Conservation (phyloP, 2,113 vertebrate genomes). For the Podilymbus podiceps region DNA sequence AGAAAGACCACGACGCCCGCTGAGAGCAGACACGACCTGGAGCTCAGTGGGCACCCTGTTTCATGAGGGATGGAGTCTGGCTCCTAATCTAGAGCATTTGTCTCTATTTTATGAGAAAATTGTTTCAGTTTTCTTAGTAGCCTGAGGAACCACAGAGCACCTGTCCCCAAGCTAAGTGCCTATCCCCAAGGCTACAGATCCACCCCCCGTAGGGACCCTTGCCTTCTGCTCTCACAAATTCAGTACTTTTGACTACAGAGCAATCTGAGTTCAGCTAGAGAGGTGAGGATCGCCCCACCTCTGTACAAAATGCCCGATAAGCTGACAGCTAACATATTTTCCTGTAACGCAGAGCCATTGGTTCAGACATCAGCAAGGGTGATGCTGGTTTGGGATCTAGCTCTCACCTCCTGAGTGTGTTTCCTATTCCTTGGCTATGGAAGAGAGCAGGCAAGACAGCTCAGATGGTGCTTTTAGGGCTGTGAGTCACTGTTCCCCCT, state of each 20-base stretch:
- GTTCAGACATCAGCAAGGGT: background rate
- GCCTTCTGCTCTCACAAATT: background rate
- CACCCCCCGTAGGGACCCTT: background rate
- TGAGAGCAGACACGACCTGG: background rate
- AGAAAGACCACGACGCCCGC: background rate
- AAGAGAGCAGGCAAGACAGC: background rate
- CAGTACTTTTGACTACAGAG: background rate
- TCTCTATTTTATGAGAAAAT: background rate
- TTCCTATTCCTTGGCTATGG: background rate
- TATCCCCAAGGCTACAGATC: background rate
- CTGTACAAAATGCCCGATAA: background rate
- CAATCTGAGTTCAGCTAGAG: background rate
- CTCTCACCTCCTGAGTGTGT: fast-evolving
- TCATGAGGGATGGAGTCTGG: background rate
- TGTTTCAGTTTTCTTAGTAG: background rate
- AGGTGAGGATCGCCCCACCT: background rate
- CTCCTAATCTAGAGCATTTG: background rate
- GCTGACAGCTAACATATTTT: background rate
- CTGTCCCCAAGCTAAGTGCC: background rate
- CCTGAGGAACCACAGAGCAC: background rate
- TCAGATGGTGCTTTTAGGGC: background rate
- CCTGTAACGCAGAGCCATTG: background rate
- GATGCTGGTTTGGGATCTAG: background rate
- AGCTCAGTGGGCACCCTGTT: background rate
- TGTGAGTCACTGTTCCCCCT: background rate